Base-by-base conservation (phyloP, 35 echinoderm and acorn worm genomes). In the Eucidaris tribuloides region DNA sequence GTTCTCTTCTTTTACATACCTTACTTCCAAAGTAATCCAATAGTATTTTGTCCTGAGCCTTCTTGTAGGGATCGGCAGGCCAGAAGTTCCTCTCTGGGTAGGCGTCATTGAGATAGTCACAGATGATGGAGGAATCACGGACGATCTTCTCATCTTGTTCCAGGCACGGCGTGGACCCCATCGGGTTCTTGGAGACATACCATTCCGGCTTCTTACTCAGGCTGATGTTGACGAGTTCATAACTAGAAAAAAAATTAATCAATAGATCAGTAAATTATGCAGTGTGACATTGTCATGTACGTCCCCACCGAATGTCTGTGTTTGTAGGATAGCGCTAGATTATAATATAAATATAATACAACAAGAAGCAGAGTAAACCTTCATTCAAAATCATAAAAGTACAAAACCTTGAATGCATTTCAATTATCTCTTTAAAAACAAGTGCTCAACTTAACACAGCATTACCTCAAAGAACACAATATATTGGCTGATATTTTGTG, bases 91-190 rank as follows among this genome's bases (percentile, higher is more conserved):
- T 84, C 29, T 57, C 70, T 2, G 62, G 46, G 42, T 62, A 62
- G 0, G 80, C 57, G 45, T 91, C 81, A 65, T 91, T 65, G 3
- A 85, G 22, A n/a, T 84, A 91, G 0, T 91, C 88, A 28, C 82
- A 84, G 13, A 84, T 71, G 78, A 91, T 84, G 48, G 60, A 42
- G 1, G 88, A 91, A 41, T 91, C 88, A 11, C 70, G 58, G 29
- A 91, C 54, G 2, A 91, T 77, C 42, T 85, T 84, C 20, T 65
- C 88, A 78, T 91, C 88, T 6, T 84, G 64, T 48, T 91, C 88
- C 7, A 78, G 65, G 58, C 81, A 84, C 18, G 88, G 88, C 7
- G 82, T 85, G 17, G 65, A 46, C 18, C 88, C 88, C 7, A 76
- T 50, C 46, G 88, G 88, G 39, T 91, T 91, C 46, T 85, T 91